phyloP scores from a whole-genome alignment of 1,140 invertebrate species.

The Aphelenchoides fujianensis region DNA sequence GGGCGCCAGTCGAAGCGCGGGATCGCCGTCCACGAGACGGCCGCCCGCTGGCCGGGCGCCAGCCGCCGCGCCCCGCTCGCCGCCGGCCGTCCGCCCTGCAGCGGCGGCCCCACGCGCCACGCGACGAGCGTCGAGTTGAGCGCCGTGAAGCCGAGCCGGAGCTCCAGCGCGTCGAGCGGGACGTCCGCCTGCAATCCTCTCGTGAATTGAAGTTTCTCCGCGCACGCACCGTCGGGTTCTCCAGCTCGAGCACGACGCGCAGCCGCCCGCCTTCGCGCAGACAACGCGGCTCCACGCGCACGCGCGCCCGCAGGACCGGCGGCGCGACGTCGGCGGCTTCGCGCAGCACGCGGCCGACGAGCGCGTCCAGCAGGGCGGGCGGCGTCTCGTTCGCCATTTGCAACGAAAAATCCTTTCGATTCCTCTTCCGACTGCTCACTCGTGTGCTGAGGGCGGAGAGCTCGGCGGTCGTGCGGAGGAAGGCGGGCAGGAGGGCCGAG shows the following conservation, averaged over 20 bases:
- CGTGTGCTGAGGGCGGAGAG: neutral
- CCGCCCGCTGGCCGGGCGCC: neutral
- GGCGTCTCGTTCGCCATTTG: neutral
- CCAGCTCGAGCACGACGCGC: neutral
- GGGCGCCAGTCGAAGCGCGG: neutral
- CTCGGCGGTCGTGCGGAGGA: conserved; percentile 3
- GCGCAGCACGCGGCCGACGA: neutral
- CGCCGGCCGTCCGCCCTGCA: neutral
- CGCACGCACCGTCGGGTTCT: conserved; percentile 6
- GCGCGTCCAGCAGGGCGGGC: conserved; percentile 2
- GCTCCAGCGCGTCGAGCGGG: neutral
- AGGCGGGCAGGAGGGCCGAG: neutral
- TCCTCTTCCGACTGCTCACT: too few relatives aligned
- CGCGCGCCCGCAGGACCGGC: neutral
- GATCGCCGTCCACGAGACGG: neutral
- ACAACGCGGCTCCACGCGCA: conserved; percentile 7
- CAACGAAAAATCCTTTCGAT: too few relatives aligned
- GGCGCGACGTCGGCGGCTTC: neutral
- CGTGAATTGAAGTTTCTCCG: neutral
- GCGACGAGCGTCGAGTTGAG: neutral
- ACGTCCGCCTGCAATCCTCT: neutral
- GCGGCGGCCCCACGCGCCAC: neutral
- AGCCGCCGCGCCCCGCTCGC: neutral
- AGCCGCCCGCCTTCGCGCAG: neutral
- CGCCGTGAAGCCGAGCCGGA: neutral